Percentiles rank a stretch among this genome's conserved stretches.
phyloP scores from a whole-genome alignment of 1,140 invertebrate species.

The Brachionus asplanchnoidis region DNA sequence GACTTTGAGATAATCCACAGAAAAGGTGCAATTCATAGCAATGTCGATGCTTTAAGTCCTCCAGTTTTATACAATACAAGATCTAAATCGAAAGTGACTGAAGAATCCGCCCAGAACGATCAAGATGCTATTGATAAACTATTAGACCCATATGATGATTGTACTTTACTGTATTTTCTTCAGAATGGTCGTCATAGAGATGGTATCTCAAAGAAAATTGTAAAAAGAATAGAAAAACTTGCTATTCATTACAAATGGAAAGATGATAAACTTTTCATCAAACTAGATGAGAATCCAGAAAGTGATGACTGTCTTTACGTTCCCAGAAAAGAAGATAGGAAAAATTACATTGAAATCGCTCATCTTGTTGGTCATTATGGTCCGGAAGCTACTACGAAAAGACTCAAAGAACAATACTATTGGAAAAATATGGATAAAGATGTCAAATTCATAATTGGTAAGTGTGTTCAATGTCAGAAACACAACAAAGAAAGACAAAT shows the following conservation, averaged over 20 bases:
- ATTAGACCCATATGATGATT: background rate
- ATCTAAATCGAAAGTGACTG: background rate
- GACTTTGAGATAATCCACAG: background rate
- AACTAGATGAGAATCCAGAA: background rate
- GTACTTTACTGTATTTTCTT: background rate
- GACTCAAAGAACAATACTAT: background rate
- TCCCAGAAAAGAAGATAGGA: background rate
- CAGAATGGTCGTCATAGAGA: background rate
- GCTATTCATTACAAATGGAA: background rate
- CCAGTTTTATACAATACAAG: background rate
- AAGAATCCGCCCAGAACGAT: background rate
- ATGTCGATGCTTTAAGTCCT: background rate
- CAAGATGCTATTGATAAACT: background rate
- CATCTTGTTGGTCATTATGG: background rate
- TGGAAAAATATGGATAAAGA: background rate
- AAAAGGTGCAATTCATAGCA: background rate
- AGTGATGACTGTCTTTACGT: background rate
- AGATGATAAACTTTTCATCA: background rate
- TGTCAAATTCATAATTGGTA: background rate
- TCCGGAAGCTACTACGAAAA: background rate
- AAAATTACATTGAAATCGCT: background rate
- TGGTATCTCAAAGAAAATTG: background rate
- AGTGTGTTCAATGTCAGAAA: background rate
- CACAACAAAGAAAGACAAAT: background rate
- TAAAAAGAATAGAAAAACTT: background rate